Percentiles rank a stretch among this genome's conserved stretches.
Evolutionary conservation across 2,113 vertebrate genomes (phyloP).

Genomic region (Anser brachyrhynchus): DNA sequence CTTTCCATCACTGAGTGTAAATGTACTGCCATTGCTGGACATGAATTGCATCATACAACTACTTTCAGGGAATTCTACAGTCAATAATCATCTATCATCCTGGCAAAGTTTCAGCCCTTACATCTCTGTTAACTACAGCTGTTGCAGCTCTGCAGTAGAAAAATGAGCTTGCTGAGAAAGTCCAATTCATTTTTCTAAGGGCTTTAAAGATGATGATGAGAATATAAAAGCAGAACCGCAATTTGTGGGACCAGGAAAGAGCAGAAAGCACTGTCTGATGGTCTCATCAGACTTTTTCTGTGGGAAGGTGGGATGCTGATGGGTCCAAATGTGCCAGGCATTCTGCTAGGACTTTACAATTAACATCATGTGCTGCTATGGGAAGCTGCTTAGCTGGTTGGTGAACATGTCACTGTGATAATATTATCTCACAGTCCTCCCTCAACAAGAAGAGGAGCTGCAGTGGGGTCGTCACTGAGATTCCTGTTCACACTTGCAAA

Average conservation of each 20-base stretch:
- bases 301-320: background rate
- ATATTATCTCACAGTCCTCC: background rate
- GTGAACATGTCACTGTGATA: background rate
- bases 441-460: background rate
- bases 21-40: background rate
- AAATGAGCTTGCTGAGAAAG: background rate
- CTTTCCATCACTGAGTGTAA: background rate
- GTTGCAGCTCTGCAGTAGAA: background rate
- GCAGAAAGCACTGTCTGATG: background rate
- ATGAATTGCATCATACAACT: conserved; percentile 8
- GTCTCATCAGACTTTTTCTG: background rate
- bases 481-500: background rate
- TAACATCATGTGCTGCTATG: background rate
- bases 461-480: background rate
- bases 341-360: background rate
- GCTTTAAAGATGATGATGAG: background rate
- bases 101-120: conserved; percentile 6
- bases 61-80: conserved; percentile 20
- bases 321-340: background rate
- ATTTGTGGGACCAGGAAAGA: background rate
- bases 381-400: background rate
- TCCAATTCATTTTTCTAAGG: background rate
- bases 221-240: background rate
- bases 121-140: conserved; percentile 1
- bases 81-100: conserved; percentile 23